A percentile compares a stretch with the other conserved stretches of the same genome.
These are phyloP conservation scores for Crocuta crocuta DNA, from an alignment of 2,113 vertebrate genomes.

Conservation along the genomic window DNA sequence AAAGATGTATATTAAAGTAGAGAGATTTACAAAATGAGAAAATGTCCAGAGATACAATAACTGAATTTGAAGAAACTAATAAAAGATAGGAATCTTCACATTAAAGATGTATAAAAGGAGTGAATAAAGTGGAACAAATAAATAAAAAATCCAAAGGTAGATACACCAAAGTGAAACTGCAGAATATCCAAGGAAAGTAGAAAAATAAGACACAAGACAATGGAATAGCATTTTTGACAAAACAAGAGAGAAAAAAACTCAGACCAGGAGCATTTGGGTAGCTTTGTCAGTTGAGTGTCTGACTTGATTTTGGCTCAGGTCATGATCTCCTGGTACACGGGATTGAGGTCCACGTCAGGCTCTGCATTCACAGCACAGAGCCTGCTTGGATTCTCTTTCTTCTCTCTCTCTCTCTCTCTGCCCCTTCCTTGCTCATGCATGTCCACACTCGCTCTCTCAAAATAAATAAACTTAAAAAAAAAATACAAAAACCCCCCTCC, in stretches of 20 bases:
- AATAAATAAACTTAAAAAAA: too few species aligned
- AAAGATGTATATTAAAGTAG: neutral
- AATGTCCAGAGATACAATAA: neutral
- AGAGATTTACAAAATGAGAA: neutral
- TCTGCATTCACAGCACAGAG: too few species aligned
- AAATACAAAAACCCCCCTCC: neutral
- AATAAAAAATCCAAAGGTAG: neutral
- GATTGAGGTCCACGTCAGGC: too few species aligned
- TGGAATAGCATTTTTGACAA: neutral
- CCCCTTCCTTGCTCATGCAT: too few species aligned
- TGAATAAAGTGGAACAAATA: neutral
- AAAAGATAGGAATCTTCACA: neutral
- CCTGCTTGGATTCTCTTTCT: too few species aligned
- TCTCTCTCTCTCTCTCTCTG: too few species aligned
- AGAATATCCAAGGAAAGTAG: neutral
- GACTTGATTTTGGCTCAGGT: too few species aligned
- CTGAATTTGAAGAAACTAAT: conserved; percentile 4
- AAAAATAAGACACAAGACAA: neutral
- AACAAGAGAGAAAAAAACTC: neutral
- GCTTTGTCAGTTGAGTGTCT: too few species aligned
- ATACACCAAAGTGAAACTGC: neutral
- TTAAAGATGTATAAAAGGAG: neutral
- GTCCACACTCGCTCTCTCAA: too few species aligned
- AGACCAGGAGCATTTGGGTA: neutral
- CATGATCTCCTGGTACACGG: too few species aligned